A percentile compares a stretch with the other conserved stretches of the same genome.
Conservation (phyloP, 2,113 vertebrate genomes). For the Toxostoma redivivum region DNA sequence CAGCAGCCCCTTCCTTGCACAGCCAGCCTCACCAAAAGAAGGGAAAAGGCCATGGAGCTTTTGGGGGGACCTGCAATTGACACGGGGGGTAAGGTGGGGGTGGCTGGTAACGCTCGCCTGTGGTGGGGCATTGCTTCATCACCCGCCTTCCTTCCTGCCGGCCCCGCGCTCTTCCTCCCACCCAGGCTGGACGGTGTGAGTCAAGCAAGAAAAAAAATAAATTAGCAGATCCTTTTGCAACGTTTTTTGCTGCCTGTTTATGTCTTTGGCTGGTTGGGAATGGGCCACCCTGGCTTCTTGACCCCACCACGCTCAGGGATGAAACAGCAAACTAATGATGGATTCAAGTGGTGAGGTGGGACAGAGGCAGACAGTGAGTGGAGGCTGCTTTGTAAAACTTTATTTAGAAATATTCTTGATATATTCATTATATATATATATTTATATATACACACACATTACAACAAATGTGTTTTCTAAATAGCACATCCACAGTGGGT, state of each 20-base stretch:
- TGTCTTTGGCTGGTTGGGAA: background rate
- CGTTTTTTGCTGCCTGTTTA: background rate
- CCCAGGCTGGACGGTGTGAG: background rate
- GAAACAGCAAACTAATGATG: accelerated
- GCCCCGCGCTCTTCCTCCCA: constrained; percentile 3
- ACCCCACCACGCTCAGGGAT: accelerated
- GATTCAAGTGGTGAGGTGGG: accelerated
- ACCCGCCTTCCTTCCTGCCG: constrained; percentile 46
- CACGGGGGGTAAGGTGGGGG: accelerated
- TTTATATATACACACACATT: constrained; percentile 77
- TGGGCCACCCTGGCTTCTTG: background rate
- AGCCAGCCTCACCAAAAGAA: background rate
- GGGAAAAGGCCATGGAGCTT: background rate
- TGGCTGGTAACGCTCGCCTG: background rate
- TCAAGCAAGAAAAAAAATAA: background rate
- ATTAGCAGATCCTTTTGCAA: background rate
- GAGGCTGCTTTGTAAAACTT: constrained; percentile 77
- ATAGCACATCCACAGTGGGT: constrained; percentile 77
- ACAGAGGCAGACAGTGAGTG: background rate
- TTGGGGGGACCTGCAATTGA: background rate
- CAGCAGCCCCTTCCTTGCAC: background rate
- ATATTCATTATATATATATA: constrained; percentile 84
- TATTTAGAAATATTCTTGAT: constrained; percentile 88
- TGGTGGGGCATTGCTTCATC: constrained; percentile 4
- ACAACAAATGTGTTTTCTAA: constrained; percentile 81